These are phyloP conservation scores for Epinephelus lanceolatus DNA, from an alignment of 2,113 vertebrate genomes.

Conservation along the genomic window DNA sequence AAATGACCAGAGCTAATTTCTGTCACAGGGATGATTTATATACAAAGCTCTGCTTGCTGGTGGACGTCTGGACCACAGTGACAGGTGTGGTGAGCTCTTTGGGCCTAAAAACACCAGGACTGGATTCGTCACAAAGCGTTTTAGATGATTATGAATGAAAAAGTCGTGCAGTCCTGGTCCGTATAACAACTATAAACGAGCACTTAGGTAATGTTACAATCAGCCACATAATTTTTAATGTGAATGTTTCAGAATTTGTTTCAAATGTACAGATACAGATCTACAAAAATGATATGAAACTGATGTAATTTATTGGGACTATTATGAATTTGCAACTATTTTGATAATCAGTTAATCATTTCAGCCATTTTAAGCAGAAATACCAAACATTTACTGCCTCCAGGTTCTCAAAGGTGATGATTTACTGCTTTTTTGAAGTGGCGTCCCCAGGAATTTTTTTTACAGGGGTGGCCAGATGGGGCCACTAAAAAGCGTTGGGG, in stretches of 20 bases:
- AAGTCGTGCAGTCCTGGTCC: background rate
- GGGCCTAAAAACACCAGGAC: background rate
- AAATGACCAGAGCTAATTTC: conserved; percentile 12
- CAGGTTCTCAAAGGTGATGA: background rate
- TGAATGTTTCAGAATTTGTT: background rate
- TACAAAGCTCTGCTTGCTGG: conserved; percentile 6
- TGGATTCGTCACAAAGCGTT: background rate
- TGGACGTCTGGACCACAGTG: conserved; percentile 35
- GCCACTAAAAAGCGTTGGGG: too few relatives aligned
- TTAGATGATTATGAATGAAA: conserved; percentile 1
- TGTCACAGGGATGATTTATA: conserved; percentile 19
- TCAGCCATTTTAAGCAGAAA: background rate
- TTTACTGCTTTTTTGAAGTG: background rate
- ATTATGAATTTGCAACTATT: background rate
- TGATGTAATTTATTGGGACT: background rate
- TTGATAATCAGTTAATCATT: background rate
- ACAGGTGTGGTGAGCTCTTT: conserved; percentile 31
- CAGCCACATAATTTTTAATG: background rate
- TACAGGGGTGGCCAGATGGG: too few relatives aligned
- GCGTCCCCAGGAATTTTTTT: too few relatives aligned
- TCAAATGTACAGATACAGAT: background rate
- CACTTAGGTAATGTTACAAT: background rate
- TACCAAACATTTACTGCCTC: background rate
- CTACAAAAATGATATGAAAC: background rate
- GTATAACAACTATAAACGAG: background rate